Evolutionary conservation across 2,113 vertebrate genomes (phyloP).

Genomic region (Bombycilla garrulus): DNA sequence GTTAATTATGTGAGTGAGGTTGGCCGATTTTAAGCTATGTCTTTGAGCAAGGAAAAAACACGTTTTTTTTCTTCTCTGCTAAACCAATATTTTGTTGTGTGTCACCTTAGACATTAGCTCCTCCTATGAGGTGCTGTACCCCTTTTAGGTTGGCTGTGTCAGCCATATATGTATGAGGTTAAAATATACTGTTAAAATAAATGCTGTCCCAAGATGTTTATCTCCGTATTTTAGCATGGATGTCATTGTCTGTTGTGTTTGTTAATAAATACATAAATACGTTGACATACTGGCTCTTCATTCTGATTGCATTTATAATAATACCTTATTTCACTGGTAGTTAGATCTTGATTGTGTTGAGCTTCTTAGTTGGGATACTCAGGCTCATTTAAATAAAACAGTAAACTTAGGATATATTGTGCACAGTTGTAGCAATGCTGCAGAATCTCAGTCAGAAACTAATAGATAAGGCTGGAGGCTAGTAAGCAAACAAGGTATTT

Average conservation of each 20-base stretch:
- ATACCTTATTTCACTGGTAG: neutral
- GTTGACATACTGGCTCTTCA: neutral
- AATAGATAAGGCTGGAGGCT: constrained; percentile 1
- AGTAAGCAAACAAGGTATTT: neutral
- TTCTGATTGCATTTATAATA: neutral
- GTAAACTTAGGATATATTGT: constrained; percentile 22
- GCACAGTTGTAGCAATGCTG: neutral
- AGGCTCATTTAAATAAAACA: constrained; percentile 45
- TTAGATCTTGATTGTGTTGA: constrained; percentile 37
- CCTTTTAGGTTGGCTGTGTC: neutral
- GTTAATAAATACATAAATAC: neutral
- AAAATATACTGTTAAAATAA: neutral
- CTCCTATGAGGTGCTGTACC: neutral
- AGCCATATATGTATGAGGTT: neutral
- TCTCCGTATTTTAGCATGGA: neutral
- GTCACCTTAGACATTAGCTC: neutral
- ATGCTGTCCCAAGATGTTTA: neutral
- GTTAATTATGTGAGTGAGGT: neutral
- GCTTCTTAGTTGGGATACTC: constrained; percentile 3
- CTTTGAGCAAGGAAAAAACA: neutral
- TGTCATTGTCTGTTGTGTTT: neutral
- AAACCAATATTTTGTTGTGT: neutral
- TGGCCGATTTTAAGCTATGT: neutral
- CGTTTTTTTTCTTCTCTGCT: neutral
- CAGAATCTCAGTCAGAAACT: neutral